Base-by-base conservation (phyloP, 2,888 invertebrate species). In the Hybos culiciformis region DNA sequence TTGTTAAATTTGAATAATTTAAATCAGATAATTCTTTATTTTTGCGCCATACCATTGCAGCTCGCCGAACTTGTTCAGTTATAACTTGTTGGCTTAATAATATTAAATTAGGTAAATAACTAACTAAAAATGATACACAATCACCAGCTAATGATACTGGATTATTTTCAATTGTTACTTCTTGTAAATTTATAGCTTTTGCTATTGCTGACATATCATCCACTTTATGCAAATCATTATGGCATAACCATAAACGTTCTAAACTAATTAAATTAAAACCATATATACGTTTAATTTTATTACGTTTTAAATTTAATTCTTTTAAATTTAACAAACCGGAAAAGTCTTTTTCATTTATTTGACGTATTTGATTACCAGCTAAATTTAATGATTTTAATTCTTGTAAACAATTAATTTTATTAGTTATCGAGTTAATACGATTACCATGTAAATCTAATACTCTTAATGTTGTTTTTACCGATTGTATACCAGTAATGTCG, bases 361-460 rank as follows among this genome's bases (percentile, higher is more conserved):
- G 74, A 51, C 80, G 75, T 42, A 94, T 80, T 61, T 84, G 83
- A 69, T 94, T 94, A 19, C 92, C 92, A 38, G 93, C 92, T 55
- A 93, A 72, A 69, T 94, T 94, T 39, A 94, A 72, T 12, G 93
- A 91, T 67, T 92, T 86, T 40, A 94, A 68, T 53, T 87, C 83
- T 41, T 69, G 70, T 48, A 90, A 73, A 62, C 80, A 79, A 36
- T 66, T 64, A 47, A 67, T 62, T 45, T 63, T 59, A 49, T 67
- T 67, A 18, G 62, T 58, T 42, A 67, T 54, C 15, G 54, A 55
- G 24, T 71, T 68, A 51, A 94, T 84, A 67, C 87, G 82, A 67
- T 94, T 94, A 23, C 92, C 92, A 64, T 93, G 93, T 50, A 94
- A 71, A 68, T 94, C 94, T 48, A 94, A 68, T 9, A 93, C 91